Conservation (phyloP, 1,140 invertebrate genomes). For the Tetragonula clypearis region DNA sequence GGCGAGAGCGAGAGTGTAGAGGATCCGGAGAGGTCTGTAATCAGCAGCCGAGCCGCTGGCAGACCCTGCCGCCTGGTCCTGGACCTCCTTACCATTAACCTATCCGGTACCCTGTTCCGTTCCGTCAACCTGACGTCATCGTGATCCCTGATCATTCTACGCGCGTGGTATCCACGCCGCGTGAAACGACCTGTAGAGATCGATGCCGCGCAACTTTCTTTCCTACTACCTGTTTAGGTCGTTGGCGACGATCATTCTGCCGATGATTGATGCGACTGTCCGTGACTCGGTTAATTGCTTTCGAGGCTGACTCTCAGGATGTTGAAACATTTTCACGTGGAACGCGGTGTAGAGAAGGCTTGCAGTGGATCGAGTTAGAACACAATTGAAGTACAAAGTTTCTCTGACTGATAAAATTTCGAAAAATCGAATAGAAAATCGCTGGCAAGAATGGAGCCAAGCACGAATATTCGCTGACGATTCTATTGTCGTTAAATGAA, state of each 20-base stretch:
- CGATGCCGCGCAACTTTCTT: background rate
- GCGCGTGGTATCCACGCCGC: constrained; percentile 40
- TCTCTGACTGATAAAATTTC: no score
- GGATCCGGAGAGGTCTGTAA: constrained; percentile 80
- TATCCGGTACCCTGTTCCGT: constrained; percentile 69
- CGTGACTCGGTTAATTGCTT: background rate
- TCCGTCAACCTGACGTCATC: constrained; percentile 76
- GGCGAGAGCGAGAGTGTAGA: constrained; percentile 80
- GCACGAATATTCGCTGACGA: no score
- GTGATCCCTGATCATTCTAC: constrained; percentile 64
- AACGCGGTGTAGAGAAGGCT: no score
- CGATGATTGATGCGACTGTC: background rate
- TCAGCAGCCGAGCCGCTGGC: constrained; percentile 80
- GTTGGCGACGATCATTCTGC: background rate
- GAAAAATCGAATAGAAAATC: no score
- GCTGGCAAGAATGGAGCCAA: no score
- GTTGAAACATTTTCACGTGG: background rate
- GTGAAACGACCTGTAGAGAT: constrained; percentile 14
- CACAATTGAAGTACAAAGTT: no score
- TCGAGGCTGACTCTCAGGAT: background rate
- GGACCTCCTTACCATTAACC: constrained; percentile 76
- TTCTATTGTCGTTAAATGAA: no score
- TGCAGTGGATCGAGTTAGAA: no score
- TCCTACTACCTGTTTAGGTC: background rate
- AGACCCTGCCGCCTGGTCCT: constrained; percentile 67